Percentiles rank a stretch among this genome's conserved stretches.
Evolutionary conservation across 1,140 invertebrate genomes (phyloP).

Genomic region (Pseudomyrmex gracilis): DNA sequence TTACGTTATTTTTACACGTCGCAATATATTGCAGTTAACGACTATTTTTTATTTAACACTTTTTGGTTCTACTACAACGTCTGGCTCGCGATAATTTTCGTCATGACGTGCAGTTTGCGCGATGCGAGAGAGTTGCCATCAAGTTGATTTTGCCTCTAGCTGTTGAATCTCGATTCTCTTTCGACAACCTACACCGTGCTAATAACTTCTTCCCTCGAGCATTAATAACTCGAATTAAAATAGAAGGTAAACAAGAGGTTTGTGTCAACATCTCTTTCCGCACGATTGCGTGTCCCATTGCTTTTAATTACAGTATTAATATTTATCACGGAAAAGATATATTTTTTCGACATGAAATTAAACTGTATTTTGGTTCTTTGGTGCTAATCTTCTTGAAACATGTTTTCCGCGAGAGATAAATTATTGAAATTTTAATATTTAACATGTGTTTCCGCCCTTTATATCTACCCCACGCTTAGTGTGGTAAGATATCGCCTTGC

Average conservation of each 20-base stretch:
- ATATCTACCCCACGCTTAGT: neutral
- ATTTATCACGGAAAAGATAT: neutral
- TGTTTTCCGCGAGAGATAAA: neutral
- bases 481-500: conserved; percentile 5
- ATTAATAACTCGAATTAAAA: conserved; percentile 16
- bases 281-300: neutral
- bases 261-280: neutral
- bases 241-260: neutral
- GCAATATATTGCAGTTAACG: conserved; percentile 40
- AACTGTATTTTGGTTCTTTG: neutral
- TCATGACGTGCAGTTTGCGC: neutral
- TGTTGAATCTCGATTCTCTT: conserved; percentile 30
- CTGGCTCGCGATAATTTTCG: conserved; percentile 1
- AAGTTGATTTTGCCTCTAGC: conserved; percentile 3
- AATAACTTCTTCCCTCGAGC: conserved; percentile 38
- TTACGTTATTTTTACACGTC: neutral
- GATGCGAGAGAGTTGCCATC: conserved; percentile 36
- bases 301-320: neutral
- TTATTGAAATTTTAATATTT: neutral
- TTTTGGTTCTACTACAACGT: neutral
- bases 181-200: conserved; percentile 19
- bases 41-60: conserved; percentile 34
- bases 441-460: too few relatives aligned
- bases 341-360: neutral
- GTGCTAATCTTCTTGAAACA: neutral